phyloP scores from a whole-genome alignment of 92 coral and sea anemone genomes.

The Phenganax subtilis region DNA sequence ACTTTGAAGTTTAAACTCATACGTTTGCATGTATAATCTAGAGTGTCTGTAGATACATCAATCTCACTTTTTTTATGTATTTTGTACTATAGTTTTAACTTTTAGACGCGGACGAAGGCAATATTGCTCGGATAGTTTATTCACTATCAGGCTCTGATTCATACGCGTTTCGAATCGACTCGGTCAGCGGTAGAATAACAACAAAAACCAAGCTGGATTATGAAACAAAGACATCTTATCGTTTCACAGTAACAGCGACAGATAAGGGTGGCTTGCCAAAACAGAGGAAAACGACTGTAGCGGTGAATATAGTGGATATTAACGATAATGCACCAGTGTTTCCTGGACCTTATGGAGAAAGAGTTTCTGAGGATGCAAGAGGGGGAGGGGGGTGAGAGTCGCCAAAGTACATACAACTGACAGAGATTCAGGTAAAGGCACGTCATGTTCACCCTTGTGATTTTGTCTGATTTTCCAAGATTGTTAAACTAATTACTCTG shows the following conservation, averaged over 20 bases:
- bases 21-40: no score
- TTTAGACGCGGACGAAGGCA: constrained; percentile 82
- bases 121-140: constrained; percentile 57
- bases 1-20: no score
- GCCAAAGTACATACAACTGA: constrained; percentile 61
- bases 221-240: constrained; percentile 60
- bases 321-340: constrained; percentile 69
- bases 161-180: constrained; percentile 45
- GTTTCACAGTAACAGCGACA: constrained; percentile 58
- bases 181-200: constrained; percentile 55
- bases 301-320: constrained; percentile 56
- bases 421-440: constrained; percentile 50
- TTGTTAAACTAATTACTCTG: background rate
- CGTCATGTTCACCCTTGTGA: background rate
- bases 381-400: constrained; percentile 49
- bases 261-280: constrained; percentile 65
- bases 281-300: constrained; percentile 52
- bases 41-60: background rate
- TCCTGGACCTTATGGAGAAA: constrained; percentile 57
- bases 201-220: constrained; percentile 55
- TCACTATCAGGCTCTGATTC: constrained; percentile 53
- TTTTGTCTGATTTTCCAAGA: background rate
- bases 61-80: background rate
- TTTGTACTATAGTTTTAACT: background rate
- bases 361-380: constrained; percentile 51